Base-by-base conservation (phyloP, 64 coral and sea anemone genomes). In the Montipora sp. region DNA sequence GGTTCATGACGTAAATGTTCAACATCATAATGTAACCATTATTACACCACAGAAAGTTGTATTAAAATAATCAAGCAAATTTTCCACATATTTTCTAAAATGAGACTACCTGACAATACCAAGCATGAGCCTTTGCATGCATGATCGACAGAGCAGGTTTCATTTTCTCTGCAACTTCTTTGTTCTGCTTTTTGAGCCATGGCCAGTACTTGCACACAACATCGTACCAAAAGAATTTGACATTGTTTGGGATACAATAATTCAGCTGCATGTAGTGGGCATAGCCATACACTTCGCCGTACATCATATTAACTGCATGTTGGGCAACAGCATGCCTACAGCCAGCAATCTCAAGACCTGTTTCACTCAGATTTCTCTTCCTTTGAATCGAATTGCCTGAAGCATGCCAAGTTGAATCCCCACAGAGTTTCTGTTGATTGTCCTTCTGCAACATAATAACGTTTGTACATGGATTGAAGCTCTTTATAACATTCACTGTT, bases 251-350 rank as follows among this genome's bases (percentile, higher is more conserved):
- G 21, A 83, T 75, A 36, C 47, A 83, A 48, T 75, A 68, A 7
- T 83, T 83, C 1, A 77, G 47, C 51, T 94, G 93, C 3, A 94
- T 72, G 60, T 94, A 94, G 75, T 94, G 87, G 0, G 93, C 93
- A 89, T 94, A 94, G 4, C 93, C 93, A 94, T 94, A 94, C 3
- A 94, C 50, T 69, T 94, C 93, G 0, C 93, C 93, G 75, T 83
- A 83, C 50, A 83, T 76, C 69, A 89, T 94, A 45, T 94, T 94
- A 0, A 94, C 16, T 1, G 87, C 87, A 67, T 94, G 47, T 47
- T 90, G 87, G 2, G 93, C 87, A 70, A 94, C 2, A 3, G 51
- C 79, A 72, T 94, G 93, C n/a, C 93, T 79, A 13, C 87, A 94
- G 16, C 59, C 87, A 27, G 87, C 47, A 23, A 94, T 94, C 55